These are phyloP conservation scores for Syngnathus acus DNA, from an alignment of 2,797 vertebrate species.

Conservation along the genomic window DNA sequence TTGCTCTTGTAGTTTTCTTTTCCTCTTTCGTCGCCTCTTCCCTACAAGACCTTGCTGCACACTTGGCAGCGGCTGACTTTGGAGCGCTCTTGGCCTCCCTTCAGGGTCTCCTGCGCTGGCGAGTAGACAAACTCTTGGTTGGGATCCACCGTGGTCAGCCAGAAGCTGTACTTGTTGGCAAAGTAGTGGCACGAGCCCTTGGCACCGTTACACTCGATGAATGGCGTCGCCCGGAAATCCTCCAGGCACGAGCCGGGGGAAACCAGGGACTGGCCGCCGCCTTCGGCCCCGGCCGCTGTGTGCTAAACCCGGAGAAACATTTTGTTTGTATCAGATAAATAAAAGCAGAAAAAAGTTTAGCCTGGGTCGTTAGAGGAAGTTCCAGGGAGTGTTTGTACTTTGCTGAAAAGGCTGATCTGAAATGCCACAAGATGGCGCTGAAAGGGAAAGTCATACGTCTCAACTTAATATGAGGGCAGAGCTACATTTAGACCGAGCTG, in stretches of 20 bases:
- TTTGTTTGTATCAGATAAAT: background rate
- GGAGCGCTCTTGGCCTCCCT: constrained; percentile 79
- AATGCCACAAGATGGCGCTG: no score
- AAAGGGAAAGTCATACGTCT: no score
- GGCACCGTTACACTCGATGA: constrained; percentile 91
- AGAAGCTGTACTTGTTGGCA: constrained; percentile 96
- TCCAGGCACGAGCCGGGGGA: constrained; percentile 93
- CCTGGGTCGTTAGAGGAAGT: background rate
- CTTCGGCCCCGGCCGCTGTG: constrained; percentile 84
- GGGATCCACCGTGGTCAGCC: constrained; percentile 84
- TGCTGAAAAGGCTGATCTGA: no score
- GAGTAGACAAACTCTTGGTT: constrained; percentile 71
- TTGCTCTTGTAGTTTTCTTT: constrained; percentile 10
- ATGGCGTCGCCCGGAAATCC: constrained; percentile 90
- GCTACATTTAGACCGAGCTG: no score
- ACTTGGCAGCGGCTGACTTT: constrained; percentile 92
- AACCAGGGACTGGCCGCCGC: constrained; percentile 89
- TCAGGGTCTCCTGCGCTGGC: constrained; percentile 78
- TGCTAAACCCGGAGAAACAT: constrained; percentile 68
- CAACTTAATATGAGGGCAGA: no score
- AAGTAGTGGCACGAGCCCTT: constrained; percentile 91
- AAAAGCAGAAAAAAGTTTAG: no score
- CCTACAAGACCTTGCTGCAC: constrained; percentile 91
- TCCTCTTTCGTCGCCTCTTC: constrained; percentile 10
- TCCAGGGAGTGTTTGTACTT: no score